phyloP scores from a whole-genome alignment of 2,888 invertebrate species.

The Magallana nippona region DNA sequence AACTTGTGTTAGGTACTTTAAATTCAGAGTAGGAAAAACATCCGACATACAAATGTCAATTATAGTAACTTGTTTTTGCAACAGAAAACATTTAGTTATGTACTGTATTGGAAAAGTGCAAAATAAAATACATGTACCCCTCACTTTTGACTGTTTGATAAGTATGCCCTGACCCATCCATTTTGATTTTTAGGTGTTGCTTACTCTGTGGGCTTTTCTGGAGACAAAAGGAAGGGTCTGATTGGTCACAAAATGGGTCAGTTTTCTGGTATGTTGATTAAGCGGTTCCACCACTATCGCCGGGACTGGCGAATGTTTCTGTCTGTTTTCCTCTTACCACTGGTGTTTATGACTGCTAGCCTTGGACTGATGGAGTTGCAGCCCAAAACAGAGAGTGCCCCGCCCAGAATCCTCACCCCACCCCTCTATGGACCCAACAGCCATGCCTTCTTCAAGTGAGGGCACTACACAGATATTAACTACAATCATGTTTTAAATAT shows the following conservation, averaged over 20 bases:
- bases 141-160: no score
- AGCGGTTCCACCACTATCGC: constrained; percentile 79
- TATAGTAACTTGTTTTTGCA: no score
- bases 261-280: constrained; percentile 74
- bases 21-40: no score
- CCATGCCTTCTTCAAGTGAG: constrained; percentile 74
- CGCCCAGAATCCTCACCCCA: constrained; percentile 74
- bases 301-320: constrained; percentile 77
- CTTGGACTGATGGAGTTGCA: constrained; percentile 77
- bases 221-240: neutral
- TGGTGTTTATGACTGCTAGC: constrained; percentile 77
- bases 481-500: no score
- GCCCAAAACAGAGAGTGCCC: constrained; percentile 68
- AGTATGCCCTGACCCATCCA: no score
- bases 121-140: no score
- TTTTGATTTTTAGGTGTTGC: neutral
- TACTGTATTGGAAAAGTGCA: no score
- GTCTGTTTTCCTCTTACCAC: constrained; percentile 77
- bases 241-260: constrained; percentile 60
- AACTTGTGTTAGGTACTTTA: no score
- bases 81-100: no score
- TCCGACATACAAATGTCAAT: no score
- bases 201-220: neutral
- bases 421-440: constrained; percentile 76
- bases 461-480: constrained; percentile 1